Evolutionary conservation across 2,797 vertebrate species (phyloP).

Genomic region (Eleutherodactylus coqui): DNA sequence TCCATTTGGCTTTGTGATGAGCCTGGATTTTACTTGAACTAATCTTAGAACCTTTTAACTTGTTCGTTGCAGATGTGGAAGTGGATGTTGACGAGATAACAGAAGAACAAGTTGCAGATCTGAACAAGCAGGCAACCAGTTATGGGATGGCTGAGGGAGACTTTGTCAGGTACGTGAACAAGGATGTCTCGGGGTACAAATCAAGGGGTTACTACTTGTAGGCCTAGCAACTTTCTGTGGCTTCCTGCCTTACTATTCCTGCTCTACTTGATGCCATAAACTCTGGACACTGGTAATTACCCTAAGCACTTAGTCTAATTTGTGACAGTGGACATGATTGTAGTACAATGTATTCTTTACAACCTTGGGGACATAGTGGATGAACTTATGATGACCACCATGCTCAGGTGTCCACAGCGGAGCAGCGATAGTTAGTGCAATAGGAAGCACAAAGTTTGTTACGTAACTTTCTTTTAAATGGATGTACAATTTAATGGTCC

Average conservation of each 20-base stretch:
- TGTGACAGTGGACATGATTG: background rate
- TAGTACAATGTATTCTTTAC: background rate
- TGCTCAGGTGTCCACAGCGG: background rate
- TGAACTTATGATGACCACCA: background rate
- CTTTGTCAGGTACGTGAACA: constrained; percentile 83
- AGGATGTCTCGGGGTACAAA: background rate
- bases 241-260: background rate
- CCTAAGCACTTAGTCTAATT: background rate
- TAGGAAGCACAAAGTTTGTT: background rate
- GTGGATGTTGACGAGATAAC: constrained; percentile 94
- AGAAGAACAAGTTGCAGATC: constrained; percentile 88
- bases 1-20: background rate
- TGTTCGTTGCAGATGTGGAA: constrained; percentile 85
- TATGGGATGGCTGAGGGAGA: constrained; percentile 96
- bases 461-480: background rate
- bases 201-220: no score
- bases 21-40: background rate
- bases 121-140: constrained; percentile 93
- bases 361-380: background rate
- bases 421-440: background rate
- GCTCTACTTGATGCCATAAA: background rate
- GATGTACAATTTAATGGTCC: background rate
- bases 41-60: background rate
- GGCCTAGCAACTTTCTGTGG: background rate
- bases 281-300: background rate